Conservation (phyloP, 2,888 invertebrate species). For the Limnephilus marmoratus region DNA sequence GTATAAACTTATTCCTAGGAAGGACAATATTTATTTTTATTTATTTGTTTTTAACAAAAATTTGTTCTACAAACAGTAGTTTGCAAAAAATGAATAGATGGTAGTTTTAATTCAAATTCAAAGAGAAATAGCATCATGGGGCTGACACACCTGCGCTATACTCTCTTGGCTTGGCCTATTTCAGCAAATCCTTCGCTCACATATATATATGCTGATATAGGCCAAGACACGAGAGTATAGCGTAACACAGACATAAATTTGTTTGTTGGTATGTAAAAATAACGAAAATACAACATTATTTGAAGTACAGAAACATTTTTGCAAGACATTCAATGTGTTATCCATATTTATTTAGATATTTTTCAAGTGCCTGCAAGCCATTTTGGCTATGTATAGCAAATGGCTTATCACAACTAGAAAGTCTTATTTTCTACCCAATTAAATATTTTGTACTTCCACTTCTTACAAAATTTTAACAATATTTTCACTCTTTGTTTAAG, state of each 20-base stretch:
- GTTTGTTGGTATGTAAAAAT: no score
- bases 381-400: not conserved
- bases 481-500: not conserved
- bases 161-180: no score
- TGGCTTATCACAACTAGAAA: no score
- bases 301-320: no score
- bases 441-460: not conserved
- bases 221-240: no score
- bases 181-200: no score
- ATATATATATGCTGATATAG: no score
- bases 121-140: not conserved
- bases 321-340: not conserved
- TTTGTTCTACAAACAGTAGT: not conserved
- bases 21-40: not conserved
- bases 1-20: not conserved
- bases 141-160: no score
- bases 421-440: no score
- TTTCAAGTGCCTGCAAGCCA: not conserved
- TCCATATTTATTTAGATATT: not conserved
- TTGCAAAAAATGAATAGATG: no score
- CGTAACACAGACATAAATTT: no score
- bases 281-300: no score
- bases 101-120: not conserved
- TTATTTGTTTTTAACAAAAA: not conserved
- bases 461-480: not conserved